Percentiles rank a stretch among this genome's conserved stretches.
Evolutionary conservation across 2,113 vertebrate genomes (phyloP).

Genomic region (Chloropsis hardwickii): DNA sequence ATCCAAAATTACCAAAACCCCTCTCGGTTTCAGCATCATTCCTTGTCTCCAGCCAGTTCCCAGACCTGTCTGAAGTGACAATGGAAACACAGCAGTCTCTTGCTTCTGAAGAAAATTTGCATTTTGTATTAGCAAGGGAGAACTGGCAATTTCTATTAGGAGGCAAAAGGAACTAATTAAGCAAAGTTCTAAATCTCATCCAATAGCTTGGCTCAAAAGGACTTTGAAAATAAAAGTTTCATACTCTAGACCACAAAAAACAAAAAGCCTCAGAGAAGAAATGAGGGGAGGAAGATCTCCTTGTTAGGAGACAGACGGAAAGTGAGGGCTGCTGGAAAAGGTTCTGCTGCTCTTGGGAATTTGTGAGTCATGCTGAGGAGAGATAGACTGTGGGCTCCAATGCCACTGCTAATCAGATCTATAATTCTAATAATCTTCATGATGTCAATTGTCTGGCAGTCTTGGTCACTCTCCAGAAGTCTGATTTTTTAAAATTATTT

Average conservation of each 20-base stretch:
- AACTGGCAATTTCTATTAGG: neutral
- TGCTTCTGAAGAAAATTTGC: neutral
- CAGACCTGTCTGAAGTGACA: neutral
- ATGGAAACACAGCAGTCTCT: neutral
- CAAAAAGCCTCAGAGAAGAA: neutral
- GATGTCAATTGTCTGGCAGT: neutral
- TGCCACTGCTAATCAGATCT: neutral
- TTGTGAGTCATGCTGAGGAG: neutral
- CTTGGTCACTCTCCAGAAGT: neutral
- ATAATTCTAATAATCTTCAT: neutral
- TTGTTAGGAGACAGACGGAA: neutral
- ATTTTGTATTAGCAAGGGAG: conserved; percentile 4
- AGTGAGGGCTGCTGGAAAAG: neutral
- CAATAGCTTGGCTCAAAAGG: neutral
- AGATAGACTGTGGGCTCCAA: neutral
- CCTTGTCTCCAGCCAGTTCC: neutral
- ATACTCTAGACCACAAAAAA: neutral
- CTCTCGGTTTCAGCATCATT: neutral
- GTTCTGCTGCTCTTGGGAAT: neutral
- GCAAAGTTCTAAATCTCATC: neutral
- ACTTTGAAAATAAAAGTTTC: neutral
- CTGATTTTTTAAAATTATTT: neutral
- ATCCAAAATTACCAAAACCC: neutral
- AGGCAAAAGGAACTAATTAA: neutral
- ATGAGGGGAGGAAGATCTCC: neutral